Base-by-base conservation (phyloP, 2,888 invertebrate genomes). In the Marronus borbonicus region DNA sequence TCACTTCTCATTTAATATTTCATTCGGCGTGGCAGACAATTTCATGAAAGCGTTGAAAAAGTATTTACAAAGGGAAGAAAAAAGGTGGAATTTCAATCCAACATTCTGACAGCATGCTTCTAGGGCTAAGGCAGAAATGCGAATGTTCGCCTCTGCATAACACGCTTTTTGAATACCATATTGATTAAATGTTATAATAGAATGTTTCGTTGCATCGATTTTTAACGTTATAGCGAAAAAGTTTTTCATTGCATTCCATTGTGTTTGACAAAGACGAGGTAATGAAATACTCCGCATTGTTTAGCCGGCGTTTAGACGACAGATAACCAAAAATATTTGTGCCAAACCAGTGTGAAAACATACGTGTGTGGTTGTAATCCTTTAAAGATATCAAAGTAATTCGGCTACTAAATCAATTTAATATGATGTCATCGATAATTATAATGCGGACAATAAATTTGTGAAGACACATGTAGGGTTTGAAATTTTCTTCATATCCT, bases 1-100 rank as follows among this genome's bases (percentile, higher is more conserved):
- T 24, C 60, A 39, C 39, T 60, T 44, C 60, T 60, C 20, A n/a
- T 74, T 74, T 74, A 74, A 74, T 74, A 74, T 74, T 74, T 74
- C 60, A 74, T 60, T 60, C 24, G 60, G 12, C 31, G 44, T 14
- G 17, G 60, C 60, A 60, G 60, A 74, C 72, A 60, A 74, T 74
- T 62, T 74, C 44, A 62, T 49, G 60, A 49, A 74, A 74, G 72
- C 72, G 58, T 60, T 24, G 60, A 36, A 39, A 14, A 72, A 60
- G 44, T 72, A 60, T 74, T 74, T 74, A 74, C 60, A 74, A 74
- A 44, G 60, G 55, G 20, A 20, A 24, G 72, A 60, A 74, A 60
- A 74, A 74, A 24, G 72, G 49, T 74, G 60, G 60, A 49, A 60
- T 74, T 74, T 74, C 60, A 74, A 74, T 60, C 10, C 28, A 44